These are phyloP conservation scores for Chrysolina americana DNA, from an alignment of 2,888 invertebrate species.

Conservation along the genomic window DNA sequence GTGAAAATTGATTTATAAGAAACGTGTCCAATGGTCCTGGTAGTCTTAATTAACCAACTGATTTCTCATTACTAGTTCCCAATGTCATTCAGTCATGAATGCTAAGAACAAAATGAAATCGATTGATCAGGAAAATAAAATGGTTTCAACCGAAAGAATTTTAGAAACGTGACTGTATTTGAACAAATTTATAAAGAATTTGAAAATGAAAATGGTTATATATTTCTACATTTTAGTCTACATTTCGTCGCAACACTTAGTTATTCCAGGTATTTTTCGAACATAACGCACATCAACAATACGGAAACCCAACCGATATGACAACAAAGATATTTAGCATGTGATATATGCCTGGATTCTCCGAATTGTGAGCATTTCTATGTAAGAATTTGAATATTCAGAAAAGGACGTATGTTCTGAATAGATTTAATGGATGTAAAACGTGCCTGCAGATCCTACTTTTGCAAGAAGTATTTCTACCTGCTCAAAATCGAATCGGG, in stretches of 20 bases:
- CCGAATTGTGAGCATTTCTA: slow-evolving; percentile 42
- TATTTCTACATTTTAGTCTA: background rate
- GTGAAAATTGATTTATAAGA: background rate
- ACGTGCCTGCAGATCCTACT: slow-evolving; percentile 52
- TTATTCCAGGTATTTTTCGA: slow-evolving; percentile 12
- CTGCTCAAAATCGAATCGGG: slow-evolving; percentile 58
- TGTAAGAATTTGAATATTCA: slow-evolving; percentile 51
- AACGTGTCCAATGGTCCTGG: background rate
- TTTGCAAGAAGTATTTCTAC: slow-evolving; percentile 59
- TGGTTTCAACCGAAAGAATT: no score
- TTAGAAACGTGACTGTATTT: no score
- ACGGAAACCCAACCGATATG: slow-evolving; percentile 37
- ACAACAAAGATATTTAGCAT: slow-evolving; percentile 32
- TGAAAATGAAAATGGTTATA: background rate
- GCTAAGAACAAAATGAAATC: no score
- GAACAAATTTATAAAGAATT: no score
- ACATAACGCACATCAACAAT: slow-evolving; percentile 18
- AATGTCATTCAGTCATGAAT: no score
- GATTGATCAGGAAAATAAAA: no score
- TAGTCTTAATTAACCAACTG: no score
- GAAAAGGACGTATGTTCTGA: slow-evolving; percentile 50
- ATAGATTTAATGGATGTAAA: slow-evolving; percentile 54
- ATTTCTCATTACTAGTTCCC: no score
- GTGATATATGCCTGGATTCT: slow-evolving; percentile 48
- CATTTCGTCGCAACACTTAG: background rate